Evolutionary conservation across 1,140 invertebrate genomes (phyloP).

Genomic region (Pomacea maculata): DNA sequence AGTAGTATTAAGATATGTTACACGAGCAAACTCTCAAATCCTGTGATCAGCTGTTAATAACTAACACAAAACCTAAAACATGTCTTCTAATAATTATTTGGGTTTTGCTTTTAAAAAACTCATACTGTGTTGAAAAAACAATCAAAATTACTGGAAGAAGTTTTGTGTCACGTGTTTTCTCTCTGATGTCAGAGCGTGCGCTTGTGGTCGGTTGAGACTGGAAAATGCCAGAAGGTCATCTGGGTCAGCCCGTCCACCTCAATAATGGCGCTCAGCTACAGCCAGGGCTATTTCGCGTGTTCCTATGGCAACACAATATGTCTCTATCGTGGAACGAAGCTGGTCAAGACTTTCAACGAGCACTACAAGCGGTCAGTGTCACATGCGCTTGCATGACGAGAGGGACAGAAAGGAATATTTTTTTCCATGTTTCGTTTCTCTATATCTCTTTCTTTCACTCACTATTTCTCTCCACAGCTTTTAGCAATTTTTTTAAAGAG

Average conservation of each 20-base stretch:
- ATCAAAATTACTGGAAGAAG: neutral
- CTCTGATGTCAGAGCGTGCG: constrained; percentile 39
- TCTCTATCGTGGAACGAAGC: constrained; percentile 47
- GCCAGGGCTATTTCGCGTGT: constrained; percentile 52
- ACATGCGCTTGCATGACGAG: neutral
- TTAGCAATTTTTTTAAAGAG: neutral
- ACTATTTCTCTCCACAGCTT: neutral
- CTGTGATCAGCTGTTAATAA: no score
- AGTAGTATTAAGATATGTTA: no score
- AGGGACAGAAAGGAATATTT: neutral
- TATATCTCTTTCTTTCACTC: neutral
- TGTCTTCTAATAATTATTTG: no score
- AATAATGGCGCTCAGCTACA: constrained; percentile 56
- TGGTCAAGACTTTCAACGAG: constrained; percentile 47
- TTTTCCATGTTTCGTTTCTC: neutral
- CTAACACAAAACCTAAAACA: no score
- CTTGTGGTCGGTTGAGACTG: constrained; percentile 42
- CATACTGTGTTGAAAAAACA: no score
- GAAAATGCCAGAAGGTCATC: constrained; percentile 41
- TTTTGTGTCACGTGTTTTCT: neutral
- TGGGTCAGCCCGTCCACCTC: constrained; percentile 50
- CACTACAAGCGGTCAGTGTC: constrained; percentile 47
- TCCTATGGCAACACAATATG: constrained; percentile 47
- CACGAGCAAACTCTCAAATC: no score
- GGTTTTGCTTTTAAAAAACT: no score